Conservation (phyloP, 2,888 invertebrate genomes). For the Nasonia oneida region DNA sequence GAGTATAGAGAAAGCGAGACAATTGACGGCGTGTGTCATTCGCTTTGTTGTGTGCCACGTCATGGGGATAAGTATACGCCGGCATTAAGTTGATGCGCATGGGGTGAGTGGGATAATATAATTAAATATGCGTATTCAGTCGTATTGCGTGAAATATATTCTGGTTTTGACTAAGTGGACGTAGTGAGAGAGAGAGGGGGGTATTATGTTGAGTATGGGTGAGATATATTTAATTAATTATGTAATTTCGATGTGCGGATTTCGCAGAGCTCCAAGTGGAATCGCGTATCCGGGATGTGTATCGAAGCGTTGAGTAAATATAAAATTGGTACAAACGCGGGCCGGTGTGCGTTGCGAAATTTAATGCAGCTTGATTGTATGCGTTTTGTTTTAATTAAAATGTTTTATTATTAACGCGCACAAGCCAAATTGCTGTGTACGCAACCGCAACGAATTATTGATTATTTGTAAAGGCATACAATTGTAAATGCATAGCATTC, state of each 20-base stretch:
- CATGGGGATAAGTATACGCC: background rate
- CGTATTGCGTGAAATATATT: background rate
- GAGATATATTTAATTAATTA: conserved; percentile 42
- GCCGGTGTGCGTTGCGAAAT: background rate
- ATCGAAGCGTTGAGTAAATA: background rate
- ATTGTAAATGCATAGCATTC: background rate
- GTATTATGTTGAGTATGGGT: background rate
- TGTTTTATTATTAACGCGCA: background rate
- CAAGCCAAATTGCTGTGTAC: background rate
- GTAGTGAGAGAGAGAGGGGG: background rate
- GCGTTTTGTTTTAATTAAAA: background rate
- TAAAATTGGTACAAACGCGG: background rate
- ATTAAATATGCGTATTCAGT: background rate
- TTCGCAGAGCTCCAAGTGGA: background rate
- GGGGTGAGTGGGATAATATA: background rate
- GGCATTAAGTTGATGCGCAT: background rate
- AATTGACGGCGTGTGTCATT: background rate
- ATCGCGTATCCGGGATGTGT: background rate
- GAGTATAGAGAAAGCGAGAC: background rate
- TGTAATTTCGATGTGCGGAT: conserved; percentile 21
- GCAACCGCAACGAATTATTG: background rate
- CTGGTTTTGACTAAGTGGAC: too few relatives aligned
- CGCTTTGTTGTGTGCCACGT: background rate
- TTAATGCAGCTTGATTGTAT: conserved; percentile 9
- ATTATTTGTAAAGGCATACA: background rate